Percentiles rank a stretch among this genome's conserved stretches.
phyloP scores from a whole-genome alignment of 2,113 vertebrate species.

The Neolamprologus devosi region DNA sequence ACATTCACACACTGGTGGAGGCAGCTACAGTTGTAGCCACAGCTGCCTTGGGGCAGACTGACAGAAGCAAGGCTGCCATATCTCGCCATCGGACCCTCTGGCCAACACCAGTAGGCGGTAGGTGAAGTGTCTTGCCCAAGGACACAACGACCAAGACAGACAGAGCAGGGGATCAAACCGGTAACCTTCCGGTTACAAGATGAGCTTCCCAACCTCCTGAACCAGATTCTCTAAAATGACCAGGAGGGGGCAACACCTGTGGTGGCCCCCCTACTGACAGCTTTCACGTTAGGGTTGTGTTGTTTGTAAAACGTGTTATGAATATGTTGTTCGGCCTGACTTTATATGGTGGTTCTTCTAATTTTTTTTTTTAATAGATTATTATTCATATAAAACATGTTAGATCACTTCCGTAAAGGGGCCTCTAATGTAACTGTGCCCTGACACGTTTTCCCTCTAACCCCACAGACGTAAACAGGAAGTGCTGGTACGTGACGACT shows the following conservation, averaged over 20 bases:
- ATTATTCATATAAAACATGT: neutral
- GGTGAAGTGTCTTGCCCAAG: neutral
- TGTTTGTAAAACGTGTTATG: neutral
- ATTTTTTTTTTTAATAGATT: neutral
- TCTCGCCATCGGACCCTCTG: neutral
- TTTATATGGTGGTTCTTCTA: neutral
- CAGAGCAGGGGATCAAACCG: neutral
- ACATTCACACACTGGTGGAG: neutral
- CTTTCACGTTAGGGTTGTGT: neutral
- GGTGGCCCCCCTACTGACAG: neutral
- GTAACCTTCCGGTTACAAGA: neutral
- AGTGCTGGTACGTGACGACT: slow-evolving; percentile 96
- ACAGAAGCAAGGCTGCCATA: neutral
- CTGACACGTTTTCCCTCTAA: neutral
- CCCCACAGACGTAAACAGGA: slow-evolving; percentile 90
- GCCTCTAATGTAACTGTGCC: neutral
- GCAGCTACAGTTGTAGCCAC: neutral
- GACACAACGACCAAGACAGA: neutral
- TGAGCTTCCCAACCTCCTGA: neutral
- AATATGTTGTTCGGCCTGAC: neutral
- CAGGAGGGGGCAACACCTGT: neutral
- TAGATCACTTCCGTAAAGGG: neutral
- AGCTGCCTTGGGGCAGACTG: neutral
- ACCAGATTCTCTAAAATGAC: neutral
- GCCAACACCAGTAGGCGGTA: neutral